Conservation (phyloP, 2,888 invertebrate genomes). For the Nasonovia ribisnigri region DNA sequence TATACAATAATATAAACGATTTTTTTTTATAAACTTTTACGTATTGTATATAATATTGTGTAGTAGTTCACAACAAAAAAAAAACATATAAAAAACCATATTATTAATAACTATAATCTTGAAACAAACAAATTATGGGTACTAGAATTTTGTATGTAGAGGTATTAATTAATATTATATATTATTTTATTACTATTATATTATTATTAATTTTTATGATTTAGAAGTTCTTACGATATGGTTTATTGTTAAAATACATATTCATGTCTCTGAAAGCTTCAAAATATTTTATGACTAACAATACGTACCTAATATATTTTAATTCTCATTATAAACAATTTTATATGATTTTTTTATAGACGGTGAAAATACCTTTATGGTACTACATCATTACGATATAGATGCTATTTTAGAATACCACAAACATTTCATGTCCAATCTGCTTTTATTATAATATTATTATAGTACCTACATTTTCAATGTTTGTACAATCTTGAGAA, state of each 20-base stretch:
- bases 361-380: background rate
- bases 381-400: background rate
- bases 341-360: background rate
- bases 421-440: background rate
- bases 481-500: background rate
- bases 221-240: background rate
- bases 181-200: too few species aligned
- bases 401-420: background rate
- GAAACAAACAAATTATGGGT: background rate
- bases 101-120: background rate
- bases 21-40: background rate
- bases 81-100: background rate
- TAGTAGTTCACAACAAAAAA: background rate
- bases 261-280: background rate
- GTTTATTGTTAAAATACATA: background rate
- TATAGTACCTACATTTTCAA: background rate
- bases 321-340: background rate
- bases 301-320: background rate
- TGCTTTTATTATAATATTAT: background rate
- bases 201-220: background rate
- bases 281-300: background rate
- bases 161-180: too few species aligned
- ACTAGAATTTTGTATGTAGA: background rate
- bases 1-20: background rate
- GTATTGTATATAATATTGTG: background rate